Base-by-base conservation (phyloP, 2,113 vertebrate species). In the Amblyopsis rosae region DNA sequence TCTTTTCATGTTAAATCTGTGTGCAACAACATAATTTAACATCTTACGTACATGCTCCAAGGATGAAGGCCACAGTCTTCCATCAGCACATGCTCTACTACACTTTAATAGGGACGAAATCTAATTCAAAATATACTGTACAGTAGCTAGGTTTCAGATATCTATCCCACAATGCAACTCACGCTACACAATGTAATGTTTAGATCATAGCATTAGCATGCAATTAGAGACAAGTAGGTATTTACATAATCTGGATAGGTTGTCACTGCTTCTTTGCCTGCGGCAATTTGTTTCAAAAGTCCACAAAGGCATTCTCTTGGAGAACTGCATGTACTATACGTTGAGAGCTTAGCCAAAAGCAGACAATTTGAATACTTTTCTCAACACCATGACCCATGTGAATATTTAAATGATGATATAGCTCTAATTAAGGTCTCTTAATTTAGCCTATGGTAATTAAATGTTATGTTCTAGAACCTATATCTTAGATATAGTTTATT, bases 231-330 rank as follows among this genome's bases (percentile, higher is more conserved):
- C 84, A 73, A 77, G 72, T 86, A 86, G 82, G 77, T 87, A 88
- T 90, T 91, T 88, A 88, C 90, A 90, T 91, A 87, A 91, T 86
- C 84, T 89, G 81, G 83, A 88, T 78, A 77, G 83, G 87, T 77
- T 80, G 85, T 84, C 81, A 85, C 77, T 83, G 78, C 76, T 86
- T 73, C 63, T 64, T 72, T 69, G 82, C 88, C 85, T 17, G 9
- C 12, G 77, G 87, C 76, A 67, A 82, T 89, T 87, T 81, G 86
- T 85, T 87, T 85, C 70, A 89, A 86, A 87, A 85, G 88, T 88
- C 81, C 85, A 76, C 76, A 69, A 61, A 81, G 75, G 71, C 66
- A 41, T 59, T n/a, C 8, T 17, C n/a, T 16, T 9, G 75, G 71
- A 64, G 71, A 72, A 79, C 76, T 79, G 83, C 69, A 80, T 75